Percentiles rank a stretch among this genome's conserved stretches.
phyloP scores from a whole-genome alignment of 2,888 invertebrate species.

The Pachycephus smyrnensis region DNA sequence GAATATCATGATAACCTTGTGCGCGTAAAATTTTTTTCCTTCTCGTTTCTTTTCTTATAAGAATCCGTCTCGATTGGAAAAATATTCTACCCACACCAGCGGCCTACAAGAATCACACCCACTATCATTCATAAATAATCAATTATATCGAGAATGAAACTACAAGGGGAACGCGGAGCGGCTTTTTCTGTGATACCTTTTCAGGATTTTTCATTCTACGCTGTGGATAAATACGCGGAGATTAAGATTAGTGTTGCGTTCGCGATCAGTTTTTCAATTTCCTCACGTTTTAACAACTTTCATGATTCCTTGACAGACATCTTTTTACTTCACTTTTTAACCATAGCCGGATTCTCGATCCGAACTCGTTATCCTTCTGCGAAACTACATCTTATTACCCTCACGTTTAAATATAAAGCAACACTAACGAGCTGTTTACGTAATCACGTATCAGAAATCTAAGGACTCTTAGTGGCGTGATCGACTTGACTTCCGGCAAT shows the following conservation, averaged over 20 bases:
- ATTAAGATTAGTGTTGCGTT: not conserved
- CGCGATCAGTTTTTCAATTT: not conserved
- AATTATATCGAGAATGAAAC: constrained; percentile 42
- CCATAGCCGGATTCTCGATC: not conserved
- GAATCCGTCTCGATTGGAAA: constrained; percentile 36
- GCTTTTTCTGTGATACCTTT: constrained; percentile 31
- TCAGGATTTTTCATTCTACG: constrained; percentile 31
- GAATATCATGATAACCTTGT: constrained; percentile 32
- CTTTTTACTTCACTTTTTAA: not conserved
- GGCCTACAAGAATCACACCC: constrained; percentile 42
- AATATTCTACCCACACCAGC: constrained; percentile 37
- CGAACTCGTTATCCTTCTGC: not conserved
- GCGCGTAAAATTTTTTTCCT: constrained; percentile 23
- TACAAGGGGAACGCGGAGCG: not conserved
- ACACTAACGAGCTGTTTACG: not conserved
- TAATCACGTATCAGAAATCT: not conserved
- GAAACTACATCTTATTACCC: not conserved
- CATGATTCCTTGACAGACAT: not conserved
- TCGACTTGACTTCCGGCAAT: not conserved
- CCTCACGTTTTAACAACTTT: not conserved
- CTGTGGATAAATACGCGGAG: not conserved
- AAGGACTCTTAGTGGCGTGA: not conserved
- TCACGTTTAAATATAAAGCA: not conserved
- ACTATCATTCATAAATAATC: constrained; percentile 50
- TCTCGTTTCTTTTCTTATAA: constrained; percentile 26